These are phyloP conservation scores for Hirtodrosophila alboralis DNA, from an alignment of 2,888 invertebrate genomes.

Conservation along the genomic window DNA sequence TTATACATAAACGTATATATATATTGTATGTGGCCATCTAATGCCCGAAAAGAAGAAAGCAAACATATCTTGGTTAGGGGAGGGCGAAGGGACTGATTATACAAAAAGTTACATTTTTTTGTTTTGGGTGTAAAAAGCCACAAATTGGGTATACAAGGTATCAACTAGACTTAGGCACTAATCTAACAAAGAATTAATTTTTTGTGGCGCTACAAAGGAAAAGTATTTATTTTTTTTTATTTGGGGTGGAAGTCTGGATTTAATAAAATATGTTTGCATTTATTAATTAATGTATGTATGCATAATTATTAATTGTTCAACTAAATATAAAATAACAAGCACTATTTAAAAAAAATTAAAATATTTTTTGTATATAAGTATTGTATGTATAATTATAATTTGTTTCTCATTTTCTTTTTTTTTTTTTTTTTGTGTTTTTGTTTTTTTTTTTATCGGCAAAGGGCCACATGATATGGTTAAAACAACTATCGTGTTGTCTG, in stretches of 20 bases:
- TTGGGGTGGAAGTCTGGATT: constrained; percentile 19
- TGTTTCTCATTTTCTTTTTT: constrained; percentile 20
- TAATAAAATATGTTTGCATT: constrained; percentile 29
- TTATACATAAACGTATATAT: constrained; percentile 17
- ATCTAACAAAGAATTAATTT: constrained; percentile 67
- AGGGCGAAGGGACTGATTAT: constrained; percentile 28
- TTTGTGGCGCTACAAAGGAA: constrained; percentile 54
- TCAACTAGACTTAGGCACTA: constrained; percentile 77
- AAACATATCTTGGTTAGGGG: constrained; percentile 23
- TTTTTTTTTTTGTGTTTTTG: constrained; percentile 12
- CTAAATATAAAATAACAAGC: constrained; percentile 77
- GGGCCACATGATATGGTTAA: constrained; percentile 66
- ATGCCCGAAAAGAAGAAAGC: constrained; percentile 27
- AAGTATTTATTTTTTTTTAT: too few species aligned
- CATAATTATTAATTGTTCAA: constrained; percentile 46
- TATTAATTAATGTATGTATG: constrained; percentile 33
- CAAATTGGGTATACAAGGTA: constrained; percentile 56
- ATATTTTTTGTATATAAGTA: constrained; percentile 34
- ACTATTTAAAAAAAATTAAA: constrained; percentile 56
- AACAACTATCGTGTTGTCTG: constrained; percentile 37
- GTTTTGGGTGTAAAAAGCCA: constrained; percentile 78
- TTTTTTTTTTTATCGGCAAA: constrained; percentile 27
- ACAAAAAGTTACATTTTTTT: too few species aligned
- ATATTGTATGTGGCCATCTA: constrained; percentile 7
- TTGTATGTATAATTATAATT: constrained; percentile 20